phyloP scores from a whole-genome alignment of 2,113 vertebrate genomes.

The Nothocercus nigrocapillus region DNA sequence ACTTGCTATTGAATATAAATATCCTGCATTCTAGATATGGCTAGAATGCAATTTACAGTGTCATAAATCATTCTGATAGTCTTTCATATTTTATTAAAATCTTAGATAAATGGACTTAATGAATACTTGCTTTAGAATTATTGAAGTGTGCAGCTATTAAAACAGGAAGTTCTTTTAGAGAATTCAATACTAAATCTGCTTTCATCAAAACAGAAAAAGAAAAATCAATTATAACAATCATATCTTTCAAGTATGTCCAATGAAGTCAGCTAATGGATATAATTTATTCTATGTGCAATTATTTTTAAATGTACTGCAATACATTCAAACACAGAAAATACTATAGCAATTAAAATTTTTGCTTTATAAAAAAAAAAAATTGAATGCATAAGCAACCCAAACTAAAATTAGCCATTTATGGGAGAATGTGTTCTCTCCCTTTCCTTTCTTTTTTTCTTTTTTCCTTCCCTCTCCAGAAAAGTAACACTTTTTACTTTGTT shows the following conservation, averaged over 20 bases:
- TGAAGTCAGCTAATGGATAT: conserved; percentile 36
- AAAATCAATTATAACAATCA: background rate
- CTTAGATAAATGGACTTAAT: conserved; percentile 9
- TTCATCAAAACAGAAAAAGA: background rate
- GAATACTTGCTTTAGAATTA: conserved; percentile 18
- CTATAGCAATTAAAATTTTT: background rate
- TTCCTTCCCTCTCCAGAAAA: background rate
- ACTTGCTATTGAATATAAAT: background rate
- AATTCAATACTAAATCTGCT: background rate
- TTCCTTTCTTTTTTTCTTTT: no score
- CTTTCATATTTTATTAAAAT: conserved; percentile 36
- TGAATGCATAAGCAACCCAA: background rate
- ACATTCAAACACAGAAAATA: background rate
- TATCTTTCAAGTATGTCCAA: conserved; percentile 15
- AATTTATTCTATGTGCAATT: conserved; percentile 21
- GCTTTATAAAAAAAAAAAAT: background rate
- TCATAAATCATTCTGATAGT: background rate
- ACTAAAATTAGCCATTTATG: background rate
- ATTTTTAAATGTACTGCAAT: conserved; percentile 18
- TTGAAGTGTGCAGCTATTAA: background rate
- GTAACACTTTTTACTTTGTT: background rate
- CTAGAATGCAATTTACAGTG: background rate
- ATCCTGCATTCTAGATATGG: background rate
- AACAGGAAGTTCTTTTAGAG: background rate
- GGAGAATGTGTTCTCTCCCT: background rate